Evolutionary conservation across 2,113 vertebrate species (phyloP).

Genomic region (Halcyon malimbica): DNA sequence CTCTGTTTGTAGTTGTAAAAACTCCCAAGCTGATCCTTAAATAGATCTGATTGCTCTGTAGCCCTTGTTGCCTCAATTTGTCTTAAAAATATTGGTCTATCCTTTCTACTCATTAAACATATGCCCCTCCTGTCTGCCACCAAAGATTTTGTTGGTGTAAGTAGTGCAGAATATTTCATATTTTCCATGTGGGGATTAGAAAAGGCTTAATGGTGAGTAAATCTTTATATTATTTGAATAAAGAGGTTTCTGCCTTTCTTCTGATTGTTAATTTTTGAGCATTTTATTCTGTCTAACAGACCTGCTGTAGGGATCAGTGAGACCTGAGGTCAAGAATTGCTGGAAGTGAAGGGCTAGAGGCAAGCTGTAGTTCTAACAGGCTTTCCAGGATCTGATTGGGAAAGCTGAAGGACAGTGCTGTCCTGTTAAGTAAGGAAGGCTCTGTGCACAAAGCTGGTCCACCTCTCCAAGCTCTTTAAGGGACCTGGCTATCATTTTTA

Average conservation of each 20-base stretch:
- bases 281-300: neutral
- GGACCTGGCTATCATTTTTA: neutral
- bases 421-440: neutral
- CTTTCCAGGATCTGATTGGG: neutral
- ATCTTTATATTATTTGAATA: neutral
- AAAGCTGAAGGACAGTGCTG: neutral
- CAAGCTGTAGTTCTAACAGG: neutral
- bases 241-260: neutral
- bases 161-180: neutral
- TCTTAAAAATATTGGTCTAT: constrained; percentile 36
- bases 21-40: constrained; percentile 55
- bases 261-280: neutral
- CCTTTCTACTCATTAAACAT: constrained; percentile 2
- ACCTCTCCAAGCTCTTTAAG: neutral
- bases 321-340: neutral
- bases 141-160: neutral
- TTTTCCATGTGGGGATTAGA: neutral
- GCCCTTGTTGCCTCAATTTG: constrained; percentile 19
- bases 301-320: neutral
- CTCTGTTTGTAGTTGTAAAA: constrained; percentile 44
- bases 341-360: neutral
- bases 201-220: neutral
- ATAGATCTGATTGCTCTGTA: constrained; percentile 16
- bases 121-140: constrained; percentile 11
- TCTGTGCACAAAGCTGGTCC: accelerated